Conservation (phyloP, 37 sponge, comb jelly and placozoan species). For the Spongilla lacustris region DNA sequence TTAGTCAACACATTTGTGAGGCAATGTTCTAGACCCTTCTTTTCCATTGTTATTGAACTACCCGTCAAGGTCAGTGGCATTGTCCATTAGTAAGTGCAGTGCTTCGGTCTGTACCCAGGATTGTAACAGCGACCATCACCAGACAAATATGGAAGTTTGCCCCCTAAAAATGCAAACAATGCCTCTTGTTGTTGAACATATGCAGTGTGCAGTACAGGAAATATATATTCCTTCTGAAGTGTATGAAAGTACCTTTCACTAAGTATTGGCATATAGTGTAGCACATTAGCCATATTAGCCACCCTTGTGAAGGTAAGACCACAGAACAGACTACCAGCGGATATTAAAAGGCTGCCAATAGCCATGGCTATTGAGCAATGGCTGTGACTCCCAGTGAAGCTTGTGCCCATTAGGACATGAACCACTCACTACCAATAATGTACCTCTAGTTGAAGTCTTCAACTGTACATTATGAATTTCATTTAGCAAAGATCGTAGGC, state of each 20-base stretch:
- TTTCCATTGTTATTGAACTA: slow-evolving; percentile 38
- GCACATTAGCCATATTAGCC: slow-evolving; percentile 1
- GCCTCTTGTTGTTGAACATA: neutral
- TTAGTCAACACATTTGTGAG: slow-evolving; percentile 5
- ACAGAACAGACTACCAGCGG: neutral
- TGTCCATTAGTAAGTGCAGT: slow-evolving; percentile 24
- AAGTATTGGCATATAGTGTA: neutral
- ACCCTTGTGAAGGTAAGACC: neutral
- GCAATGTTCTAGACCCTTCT: slow-evolving; percentile 32
- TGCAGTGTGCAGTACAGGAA: neutral
- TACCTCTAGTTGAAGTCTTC: slow-evolving; percentile 10
- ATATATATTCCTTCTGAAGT: slow-evolving; percentile 3
- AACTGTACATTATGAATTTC: neutral
- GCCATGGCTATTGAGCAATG: neutral
- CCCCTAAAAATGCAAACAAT: neutral
- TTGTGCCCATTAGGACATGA: slow-evolving; percentile 16
- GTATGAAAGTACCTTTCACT: slow-evolving; percentile 7
- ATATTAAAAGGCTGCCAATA: slow-evolving; percentile 19
- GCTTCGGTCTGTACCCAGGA: slow-evolving; percentile 8
- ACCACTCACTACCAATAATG: slow-evolving; percentile 14
- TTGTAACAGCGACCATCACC: slow-evolving; percentile 21
- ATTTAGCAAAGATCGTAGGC: neutral
- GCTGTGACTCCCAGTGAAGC: slow-evolving; percentile 21
- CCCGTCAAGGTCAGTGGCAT: slow-evolving; percentile 6
- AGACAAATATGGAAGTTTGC: neutral